These are phyloP conservation scores for Onychomys arenicola DNA, from an alignment of 2,797 vertebrate genomes.

Conservation along the genomic window DNA sequence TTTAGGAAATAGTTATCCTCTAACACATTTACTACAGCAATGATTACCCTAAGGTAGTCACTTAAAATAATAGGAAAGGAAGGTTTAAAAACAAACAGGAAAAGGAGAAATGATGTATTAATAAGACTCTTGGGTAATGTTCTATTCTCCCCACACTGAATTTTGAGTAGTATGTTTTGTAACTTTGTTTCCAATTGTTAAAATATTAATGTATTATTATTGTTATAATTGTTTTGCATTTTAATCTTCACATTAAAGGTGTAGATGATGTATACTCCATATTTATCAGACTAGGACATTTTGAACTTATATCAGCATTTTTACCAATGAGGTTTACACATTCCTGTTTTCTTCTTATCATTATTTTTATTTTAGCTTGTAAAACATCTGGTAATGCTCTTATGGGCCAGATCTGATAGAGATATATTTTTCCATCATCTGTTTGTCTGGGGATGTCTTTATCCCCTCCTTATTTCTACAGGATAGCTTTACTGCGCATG, in stretches of 20 bases:
- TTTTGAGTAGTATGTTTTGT: not conserved
- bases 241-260: not conserved
- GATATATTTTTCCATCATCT: not conserved
- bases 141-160: not conserved
- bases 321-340: not conserved
- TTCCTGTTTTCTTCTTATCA: not conserved
- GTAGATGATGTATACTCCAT: not conserved
- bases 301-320: not conserved
- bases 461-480: not conserved
- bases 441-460: not conserved
- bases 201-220: not conserved
- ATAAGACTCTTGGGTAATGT: not conserved
- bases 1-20: not conserved
- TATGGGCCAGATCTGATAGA: not conserved
- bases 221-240: not conserved
- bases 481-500: not conserved
- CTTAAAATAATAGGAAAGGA: not conserved
- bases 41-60: not conserved
- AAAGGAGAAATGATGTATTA: not conserved
- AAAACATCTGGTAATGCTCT: not conserved
- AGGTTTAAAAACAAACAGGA: not conserved
- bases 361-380: not conserved
- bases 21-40: not conserved
- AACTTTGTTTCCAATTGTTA: not conserved
- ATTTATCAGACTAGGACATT: not conserved